phyloP scores from a whole-genome alignment of 2,113 vertebrate genomes.

The Anguilla rostrata region DNA sequence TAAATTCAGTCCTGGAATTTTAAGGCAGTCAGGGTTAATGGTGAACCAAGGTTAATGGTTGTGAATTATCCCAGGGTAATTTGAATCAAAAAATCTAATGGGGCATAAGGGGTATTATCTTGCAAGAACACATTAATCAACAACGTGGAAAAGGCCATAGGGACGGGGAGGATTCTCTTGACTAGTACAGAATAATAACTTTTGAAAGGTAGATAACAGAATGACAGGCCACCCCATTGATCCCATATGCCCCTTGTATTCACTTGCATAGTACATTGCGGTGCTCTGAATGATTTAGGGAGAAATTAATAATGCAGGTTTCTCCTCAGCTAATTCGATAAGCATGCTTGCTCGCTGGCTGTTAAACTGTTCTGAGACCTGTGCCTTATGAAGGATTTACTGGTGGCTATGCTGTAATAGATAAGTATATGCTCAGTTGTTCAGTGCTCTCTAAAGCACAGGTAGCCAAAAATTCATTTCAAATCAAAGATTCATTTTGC shows the following conservation, averaged over 20 bases:
- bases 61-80: neutral
- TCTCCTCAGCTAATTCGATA: slow-evolving; percentile 5
- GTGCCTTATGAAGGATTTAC: neutral
- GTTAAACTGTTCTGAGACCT: neutral
- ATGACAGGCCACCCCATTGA: neutral
- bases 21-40: too few species aligned
- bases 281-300: slow-evolving; percentile 5
- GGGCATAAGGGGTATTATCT: neutral
- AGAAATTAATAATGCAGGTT: slow-evolving; percentile 16
- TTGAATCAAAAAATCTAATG: neutral
- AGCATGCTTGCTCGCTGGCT: neutral
- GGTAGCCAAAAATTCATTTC: neutral
- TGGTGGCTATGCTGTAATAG: neutral
- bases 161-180: neutral
- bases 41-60: neutral
- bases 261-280: neutral
- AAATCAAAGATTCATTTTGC: neutral
- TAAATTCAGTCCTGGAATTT: too few species aligned
- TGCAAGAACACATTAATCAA: neutral
- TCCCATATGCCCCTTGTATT: neutral
- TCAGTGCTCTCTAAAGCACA: neutral
- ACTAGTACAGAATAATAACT: neutral
- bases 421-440: neutral
- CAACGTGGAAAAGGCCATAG: neutral
- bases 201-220: neutral